Percentiles rank a stretch among this genome's conserved stretches.
Evolutionary conservation across 1,140 invertebrate genomes (phyloP).

Genomic region (Bombus polaris): DNA sequence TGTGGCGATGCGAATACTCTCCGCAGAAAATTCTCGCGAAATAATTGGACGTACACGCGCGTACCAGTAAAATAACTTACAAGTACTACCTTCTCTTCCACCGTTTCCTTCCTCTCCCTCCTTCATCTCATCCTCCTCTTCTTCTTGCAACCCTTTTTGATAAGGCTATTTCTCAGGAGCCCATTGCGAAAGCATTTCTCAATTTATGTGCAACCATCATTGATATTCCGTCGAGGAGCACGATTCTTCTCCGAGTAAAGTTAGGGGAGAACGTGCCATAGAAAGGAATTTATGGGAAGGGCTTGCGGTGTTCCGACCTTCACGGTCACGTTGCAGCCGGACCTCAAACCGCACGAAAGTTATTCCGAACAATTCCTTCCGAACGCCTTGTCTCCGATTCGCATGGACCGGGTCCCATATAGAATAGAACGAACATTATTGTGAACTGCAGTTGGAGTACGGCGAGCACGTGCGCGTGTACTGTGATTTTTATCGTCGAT

Average conservation of each 20-base stretch:
- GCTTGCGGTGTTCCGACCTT: conserved; percentile 62
- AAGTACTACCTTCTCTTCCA: neutral
- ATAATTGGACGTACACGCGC: conserved; percentile 17
- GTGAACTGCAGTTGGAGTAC: neutral
- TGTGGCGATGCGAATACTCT: neutral
- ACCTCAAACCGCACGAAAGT: conserved; percentile 59
- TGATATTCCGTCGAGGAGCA: conserved; percentile 52
- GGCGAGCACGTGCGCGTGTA: neutral
- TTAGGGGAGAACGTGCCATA: conserved; percentile 48
- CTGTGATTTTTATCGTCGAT: conserved; percentile 19
- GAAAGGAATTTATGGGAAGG: conserved; percentile 62
- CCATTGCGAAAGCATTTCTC: conserved; percentile 48
- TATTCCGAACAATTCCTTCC: conserved; percentile 48
- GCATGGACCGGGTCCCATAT: conserved; percentile 19
- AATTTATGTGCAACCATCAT: conserved; percentile 55
- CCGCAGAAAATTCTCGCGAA: neutral
- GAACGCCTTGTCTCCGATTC: conserved; percentile 32
- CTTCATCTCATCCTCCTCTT: neutral
- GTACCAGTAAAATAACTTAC: conserved; percentile 20
- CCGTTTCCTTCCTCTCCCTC: neutral
- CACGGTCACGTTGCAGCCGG: conserved; percentile 60
- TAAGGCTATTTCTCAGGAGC: conserved; percentile 26
- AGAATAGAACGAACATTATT: conserved; percentile 32
- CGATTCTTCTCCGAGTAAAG: conserved; percentile 31
- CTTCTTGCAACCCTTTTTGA: neutral